Conservation (phyloP, 2,888 invertebrate genomes). For the Aradus depressus region DNA sequence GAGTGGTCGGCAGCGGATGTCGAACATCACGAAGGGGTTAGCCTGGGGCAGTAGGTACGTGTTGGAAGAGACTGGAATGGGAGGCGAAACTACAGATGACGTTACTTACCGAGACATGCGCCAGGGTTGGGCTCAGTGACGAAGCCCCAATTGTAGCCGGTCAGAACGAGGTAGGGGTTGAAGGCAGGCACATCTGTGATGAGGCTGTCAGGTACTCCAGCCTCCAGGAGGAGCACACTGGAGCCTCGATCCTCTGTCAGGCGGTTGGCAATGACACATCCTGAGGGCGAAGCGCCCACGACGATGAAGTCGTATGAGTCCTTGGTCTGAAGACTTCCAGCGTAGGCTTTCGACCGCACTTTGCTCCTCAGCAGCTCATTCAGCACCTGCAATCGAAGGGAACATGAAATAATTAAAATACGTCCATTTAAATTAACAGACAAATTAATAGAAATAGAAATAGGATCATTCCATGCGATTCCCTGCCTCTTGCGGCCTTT, state of each 20-base stretch:
- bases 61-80: too few species aligned
- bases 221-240: slow-evolving; percentile 55
- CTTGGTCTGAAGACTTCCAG: not conserved
- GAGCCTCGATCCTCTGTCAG: slow-evolving; percentile 50
- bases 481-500: too few species aligned
- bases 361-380: not conserved
- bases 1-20: too few species aligned
- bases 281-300: slow-evolving; percentile 57
- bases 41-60: too few species aligned
- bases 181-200: slow-evolving; percentile 48
- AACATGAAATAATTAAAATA: too few species aligned
- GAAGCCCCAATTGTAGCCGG: slow-evolving; percentile 60
- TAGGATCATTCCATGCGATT: too few species aligned
- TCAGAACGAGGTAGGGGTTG: slow-evolving; percentile 46
- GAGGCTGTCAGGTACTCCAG: slow-evolving; percentile 44
- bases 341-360: slow-evolving; percentile 6
- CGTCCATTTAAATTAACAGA: too few species aligned
- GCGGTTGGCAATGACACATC: slow-evolving; percentile 57
- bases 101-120: slow-evolving; percentile 44
- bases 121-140: slow-evolving; percentile 51
- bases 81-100: too few species aligned
- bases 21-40: too few species aligned
- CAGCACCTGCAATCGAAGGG: too few species aligned
- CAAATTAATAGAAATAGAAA: too few species aligned
- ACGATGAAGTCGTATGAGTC: slow-evolving; percentile 32